phyloP scores from a whole-genome alignment of 2,113 vertebrate genomes.

The Sorex araneus region DNA sequence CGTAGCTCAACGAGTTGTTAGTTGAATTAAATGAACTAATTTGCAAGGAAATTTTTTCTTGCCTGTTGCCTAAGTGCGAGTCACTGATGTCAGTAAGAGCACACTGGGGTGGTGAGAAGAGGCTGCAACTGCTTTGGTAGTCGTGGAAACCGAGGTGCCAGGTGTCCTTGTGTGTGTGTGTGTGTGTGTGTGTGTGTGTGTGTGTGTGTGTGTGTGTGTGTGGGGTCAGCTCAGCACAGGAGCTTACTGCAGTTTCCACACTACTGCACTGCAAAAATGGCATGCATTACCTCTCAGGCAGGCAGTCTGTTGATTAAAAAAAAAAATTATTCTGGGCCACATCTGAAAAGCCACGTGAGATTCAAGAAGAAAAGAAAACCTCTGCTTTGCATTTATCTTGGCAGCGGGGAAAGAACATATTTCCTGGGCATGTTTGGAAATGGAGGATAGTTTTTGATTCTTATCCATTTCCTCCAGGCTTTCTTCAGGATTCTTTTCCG shows the following conservation, averaged over 20 bases:
- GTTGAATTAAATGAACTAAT: too few species aligned
- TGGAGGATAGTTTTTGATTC: constrained; percentile 48
- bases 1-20: too few species aligned
- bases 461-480: constrained; percentile 26
- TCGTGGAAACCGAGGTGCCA: constrained; percentile 16
- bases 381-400: constrained; percentile 58
- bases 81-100: background rate
- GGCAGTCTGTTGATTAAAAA: background rate
- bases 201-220: too few species aligned
- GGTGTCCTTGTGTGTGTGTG: background rate
- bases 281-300: background rate
- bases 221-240: background rate
- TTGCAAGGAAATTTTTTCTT: too few species aligned
- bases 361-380: background rate
- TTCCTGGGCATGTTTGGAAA: constrained; percentile 64
- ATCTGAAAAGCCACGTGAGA: constrained; percentile 55
- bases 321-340: constrained; percentile 22
- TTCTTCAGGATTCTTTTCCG: constrained; percentile 27
- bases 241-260: background rate
- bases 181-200: too few species aligned
- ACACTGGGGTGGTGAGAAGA: background rate
- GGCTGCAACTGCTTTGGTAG: background rate
- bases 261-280: background rate
- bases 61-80: background rate
- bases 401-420: background rate